phyloP scores from a whole-genome alignment of 2,888 invertebrate genomes.

The Drosophila subquinaria region DNA sequence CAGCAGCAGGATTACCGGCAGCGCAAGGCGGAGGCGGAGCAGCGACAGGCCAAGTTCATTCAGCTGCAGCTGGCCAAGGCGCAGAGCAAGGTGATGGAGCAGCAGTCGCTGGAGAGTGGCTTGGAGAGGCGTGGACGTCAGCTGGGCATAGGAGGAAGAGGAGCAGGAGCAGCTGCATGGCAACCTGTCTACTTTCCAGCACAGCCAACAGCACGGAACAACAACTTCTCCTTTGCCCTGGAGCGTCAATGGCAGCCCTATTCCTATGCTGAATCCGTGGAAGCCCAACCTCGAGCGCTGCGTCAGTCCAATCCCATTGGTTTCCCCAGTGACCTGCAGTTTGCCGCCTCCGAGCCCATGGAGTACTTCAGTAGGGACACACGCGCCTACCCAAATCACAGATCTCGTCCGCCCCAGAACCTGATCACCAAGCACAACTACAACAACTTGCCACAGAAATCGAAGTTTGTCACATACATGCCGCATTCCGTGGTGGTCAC shows the following conservation, averaged over 20 bases:
- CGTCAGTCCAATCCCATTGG: slow-evolving; percentile 50
- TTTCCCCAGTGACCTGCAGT: slow-evolving; percentile 65
- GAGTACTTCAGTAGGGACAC: slow-evolving; percentile 55
- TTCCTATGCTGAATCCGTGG: slow-evolving; percentile 43
- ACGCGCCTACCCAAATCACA: slow-evolving; percentile 43
- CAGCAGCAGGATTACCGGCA: slow-evolving; percentile 68
- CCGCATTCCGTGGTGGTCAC: slow-evolving; percentile 76
- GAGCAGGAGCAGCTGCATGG: slow-evolving; percentile 40
- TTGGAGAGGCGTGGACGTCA: slow-evolving; percentile 50
- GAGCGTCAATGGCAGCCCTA: slow-evolving; percentile 78
- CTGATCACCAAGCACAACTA: slow-evolving; percentile 79
- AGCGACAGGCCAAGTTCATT: slow-evolving; percentile 72
- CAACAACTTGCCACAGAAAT: slow-evolving; percentile 57
- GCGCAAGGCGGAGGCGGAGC: slow-evolving; percentile 69
- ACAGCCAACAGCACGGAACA: slow-evolving; percentile 39
- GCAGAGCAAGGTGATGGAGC: slow-evolving; percentile 60
- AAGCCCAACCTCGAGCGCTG: slow-evolving; percentile 53
- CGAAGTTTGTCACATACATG: slow-evolving; percentile 69
- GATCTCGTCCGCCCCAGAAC: slow-evolving; percentile 68
- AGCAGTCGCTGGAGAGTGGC: slow-evolving; percentile 36
- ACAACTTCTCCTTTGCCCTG: slow-evolving; percentile 57
- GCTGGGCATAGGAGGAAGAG: slow-evolving; percentile 28
- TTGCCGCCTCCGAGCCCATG: slow-evolving; percentile 58
- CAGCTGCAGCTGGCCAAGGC: slow-evolving; percentile 76
- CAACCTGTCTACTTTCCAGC: slow-evolving; percentile 47